These are phyloP conservation scores for Passer montanus DNA, from an alignment of 2,113 vertebrate genomes.

Conservation along the genomic window DNA sequence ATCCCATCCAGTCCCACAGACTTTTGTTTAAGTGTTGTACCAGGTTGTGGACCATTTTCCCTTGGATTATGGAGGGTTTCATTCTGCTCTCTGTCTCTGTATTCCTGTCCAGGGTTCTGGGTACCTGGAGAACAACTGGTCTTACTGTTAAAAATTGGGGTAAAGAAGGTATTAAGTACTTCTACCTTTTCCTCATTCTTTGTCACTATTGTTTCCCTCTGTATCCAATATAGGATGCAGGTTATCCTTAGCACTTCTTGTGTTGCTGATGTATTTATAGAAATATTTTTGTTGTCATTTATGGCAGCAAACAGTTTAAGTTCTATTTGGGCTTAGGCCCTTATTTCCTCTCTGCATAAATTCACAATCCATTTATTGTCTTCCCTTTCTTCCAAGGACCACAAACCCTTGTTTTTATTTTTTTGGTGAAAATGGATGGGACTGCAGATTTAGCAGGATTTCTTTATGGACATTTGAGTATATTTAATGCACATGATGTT, in stretches of 20 bases:
- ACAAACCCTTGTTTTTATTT: background rate
- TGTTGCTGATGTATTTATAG: background rate
- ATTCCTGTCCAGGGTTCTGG: background rate
- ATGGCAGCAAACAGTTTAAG: background rate
- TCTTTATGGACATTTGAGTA: background rate
- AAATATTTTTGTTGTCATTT: background rate
- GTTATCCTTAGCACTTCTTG: background rate
- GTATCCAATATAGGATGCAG: background rate
- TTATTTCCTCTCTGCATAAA: background rate
- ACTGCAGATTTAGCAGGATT: background rate
- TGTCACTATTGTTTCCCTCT: background rate
- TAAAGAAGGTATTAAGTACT: background rate
- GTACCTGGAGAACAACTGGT: too few relatives aligned
- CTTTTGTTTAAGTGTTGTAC: background rate
- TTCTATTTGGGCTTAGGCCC: background rate
- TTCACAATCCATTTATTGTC: background rate
- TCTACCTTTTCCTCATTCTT: background rate
- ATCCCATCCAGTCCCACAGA: too few relatives aligned
- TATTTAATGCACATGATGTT: background rate
- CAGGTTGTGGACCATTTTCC: background rate
- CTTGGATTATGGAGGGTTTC: background rate
- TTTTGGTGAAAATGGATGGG: background rate
- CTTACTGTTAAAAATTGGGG: background rate
- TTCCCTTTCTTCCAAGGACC: background rate
- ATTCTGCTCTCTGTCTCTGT: background rate